These are phyloP conservation scores for Drosophila tsacasi DNA, from an alignment of 1,140 invertebrate genomes.

Conservation along the genomic window DNA sequence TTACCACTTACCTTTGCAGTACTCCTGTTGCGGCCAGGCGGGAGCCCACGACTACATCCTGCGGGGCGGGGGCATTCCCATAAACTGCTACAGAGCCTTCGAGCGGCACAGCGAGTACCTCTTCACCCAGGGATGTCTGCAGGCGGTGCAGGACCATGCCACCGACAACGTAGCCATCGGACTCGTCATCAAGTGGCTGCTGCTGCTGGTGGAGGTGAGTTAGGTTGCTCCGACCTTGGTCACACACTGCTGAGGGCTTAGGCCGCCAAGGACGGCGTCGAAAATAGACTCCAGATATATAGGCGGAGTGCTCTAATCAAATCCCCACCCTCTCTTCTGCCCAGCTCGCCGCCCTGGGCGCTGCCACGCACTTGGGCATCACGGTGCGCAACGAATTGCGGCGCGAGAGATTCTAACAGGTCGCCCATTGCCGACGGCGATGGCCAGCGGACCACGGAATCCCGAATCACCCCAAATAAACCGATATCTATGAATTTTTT, in stretches of 20 bases:
- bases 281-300: conserved; percentile 49
- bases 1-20: conserved; percentile 31
- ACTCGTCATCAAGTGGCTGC: conserved; percentile 73
- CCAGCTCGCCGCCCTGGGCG: conserved; percentile 63
- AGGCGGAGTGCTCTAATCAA: conserved; percentile 21
- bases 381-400: conserved; percentile 78
- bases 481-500: conserved; percentile 34
- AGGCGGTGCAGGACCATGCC: conserved; percentile 65
- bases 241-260: conserved; percentile 59
- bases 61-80: conserved; percentile 60
- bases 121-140: conserved; percentile 60
- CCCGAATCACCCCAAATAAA: conserved; percentile 14
- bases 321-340: conserved; percentile 10
- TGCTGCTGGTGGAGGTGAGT: conserved; percentile 73
- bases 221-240: conserved; percentile 31
- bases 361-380: conserved; percentile 73
- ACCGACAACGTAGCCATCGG: conserved; percentile 69
- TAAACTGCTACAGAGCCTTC: conserved; percentile 58
- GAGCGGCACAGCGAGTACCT: conserved; percentile 46
- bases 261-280: conserved; percentile 32
- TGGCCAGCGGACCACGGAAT: conserved; percentile 5
- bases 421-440: conserved; percentile 7
- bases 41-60: conserved; percentile 69
- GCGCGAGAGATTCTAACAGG: conserved; percentile 71
- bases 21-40: conserved; percentile 65